Conservation (phyloP, 2,888 invertebrate species). For the Drosophila demipolita region DNA sequence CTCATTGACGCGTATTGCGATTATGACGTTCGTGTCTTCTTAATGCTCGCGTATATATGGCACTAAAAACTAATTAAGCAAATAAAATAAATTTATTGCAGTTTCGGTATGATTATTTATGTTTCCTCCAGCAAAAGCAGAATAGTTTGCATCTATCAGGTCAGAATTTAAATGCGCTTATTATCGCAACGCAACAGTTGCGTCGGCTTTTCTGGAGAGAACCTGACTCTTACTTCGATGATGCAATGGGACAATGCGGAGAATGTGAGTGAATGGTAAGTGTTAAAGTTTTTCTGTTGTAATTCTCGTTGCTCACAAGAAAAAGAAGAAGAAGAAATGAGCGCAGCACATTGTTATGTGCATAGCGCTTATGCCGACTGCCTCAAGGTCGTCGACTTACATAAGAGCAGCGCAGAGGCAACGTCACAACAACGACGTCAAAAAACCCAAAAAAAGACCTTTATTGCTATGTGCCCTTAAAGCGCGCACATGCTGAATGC, state of each 20-base stretch:
- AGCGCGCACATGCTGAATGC: conserved; percentile 39
- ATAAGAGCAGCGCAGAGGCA: conserved; percentile 46
- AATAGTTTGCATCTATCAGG: conserved; percentile 1
- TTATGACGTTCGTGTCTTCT: conserved; percentile 44
- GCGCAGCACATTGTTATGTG: conserved; percentile 42
- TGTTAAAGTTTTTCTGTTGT: conserved; percentile 53
- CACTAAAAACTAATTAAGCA: conserved; percentile 57
- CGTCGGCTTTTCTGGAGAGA: conserved; percentile 32
- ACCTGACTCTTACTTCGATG: conserved; percentile 27
- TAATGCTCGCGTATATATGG: conserved; percentile 56
- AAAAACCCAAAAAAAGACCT: conserved; percentile 68
- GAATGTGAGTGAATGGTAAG: conserved; percentile 47
- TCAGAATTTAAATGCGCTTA: conserved; percentile 41
- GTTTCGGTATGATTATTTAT: conserved; percentile 30
- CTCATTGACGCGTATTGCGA: conserved; percentile 45
- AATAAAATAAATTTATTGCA: conserved; percentile 40
- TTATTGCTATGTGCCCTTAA: conserved; percentile 45
- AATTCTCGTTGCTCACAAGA: conserved; percentile 52
- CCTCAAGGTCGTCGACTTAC: conserved; percentile 69
- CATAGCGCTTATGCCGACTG: conserved; percentile 37
- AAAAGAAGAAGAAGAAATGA: conserved; percentile 10
- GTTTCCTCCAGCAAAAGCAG: conserved; percentile 9
- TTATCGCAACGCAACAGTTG: conserved; percentile 14
- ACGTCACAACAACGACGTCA: conserved; percentile 59
- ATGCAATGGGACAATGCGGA: conserved; percentile 42